Evolutionary conservation across 2,797 vertebrate genomes (phyloP).

Genomic region (Smutsia gigantea): DNA sequence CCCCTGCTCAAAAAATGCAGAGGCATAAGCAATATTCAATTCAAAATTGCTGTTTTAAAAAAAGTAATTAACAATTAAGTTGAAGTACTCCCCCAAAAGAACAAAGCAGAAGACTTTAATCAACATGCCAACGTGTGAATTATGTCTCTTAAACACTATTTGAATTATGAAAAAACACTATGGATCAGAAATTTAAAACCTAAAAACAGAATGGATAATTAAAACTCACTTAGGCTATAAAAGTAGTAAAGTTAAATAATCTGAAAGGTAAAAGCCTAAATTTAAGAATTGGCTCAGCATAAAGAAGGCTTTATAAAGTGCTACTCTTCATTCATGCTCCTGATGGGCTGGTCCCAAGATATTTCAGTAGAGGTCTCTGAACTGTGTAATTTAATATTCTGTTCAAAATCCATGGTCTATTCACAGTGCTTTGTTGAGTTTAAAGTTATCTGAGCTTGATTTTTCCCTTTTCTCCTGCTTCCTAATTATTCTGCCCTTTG

Average conservation of each 20-base stretch:
- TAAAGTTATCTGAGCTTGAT: constrained; percentile 59
- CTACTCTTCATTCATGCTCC: constrained; percentile 54
- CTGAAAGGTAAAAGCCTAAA: constrained; percentile 31
- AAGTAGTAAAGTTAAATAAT: constrained; percentile 50
- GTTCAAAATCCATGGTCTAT: constrained; percentile 45
- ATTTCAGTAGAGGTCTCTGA: constrained; percentile 53
- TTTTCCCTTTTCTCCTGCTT: constrained; percentile 43
- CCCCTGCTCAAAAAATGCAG: background rate
- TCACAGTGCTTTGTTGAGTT: constrained; percentile 62
- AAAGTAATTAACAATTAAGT: background rate
- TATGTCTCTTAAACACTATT: background rate
- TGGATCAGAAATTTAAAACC: background rate
- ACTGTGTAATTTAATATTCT: constrained; percentile 72
- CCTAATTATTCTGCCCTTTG: constrained; percentile 53
- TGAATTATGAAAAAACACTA: background rate
- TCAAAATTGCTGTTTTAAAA: background rate
- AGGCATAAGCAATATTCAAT: background rate
- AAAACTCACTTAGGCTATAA: constrained; percentile 41
- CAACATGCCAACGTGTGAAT: background rate
- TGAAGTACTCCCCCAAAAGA: background rate
- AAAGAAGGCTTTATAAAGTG: constrained; percentile 65
- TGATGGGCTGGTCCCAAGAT: constrained; percentile 36
- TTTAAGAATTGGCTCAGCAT: constrained; percentile 26
- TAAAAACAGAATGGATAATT: constrained; percentile 19
- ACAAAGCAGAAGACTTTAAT: background rate